Conservation (phyloP, 2,888 invertebrate species). For the Drosophila neonasuta region DNA sequence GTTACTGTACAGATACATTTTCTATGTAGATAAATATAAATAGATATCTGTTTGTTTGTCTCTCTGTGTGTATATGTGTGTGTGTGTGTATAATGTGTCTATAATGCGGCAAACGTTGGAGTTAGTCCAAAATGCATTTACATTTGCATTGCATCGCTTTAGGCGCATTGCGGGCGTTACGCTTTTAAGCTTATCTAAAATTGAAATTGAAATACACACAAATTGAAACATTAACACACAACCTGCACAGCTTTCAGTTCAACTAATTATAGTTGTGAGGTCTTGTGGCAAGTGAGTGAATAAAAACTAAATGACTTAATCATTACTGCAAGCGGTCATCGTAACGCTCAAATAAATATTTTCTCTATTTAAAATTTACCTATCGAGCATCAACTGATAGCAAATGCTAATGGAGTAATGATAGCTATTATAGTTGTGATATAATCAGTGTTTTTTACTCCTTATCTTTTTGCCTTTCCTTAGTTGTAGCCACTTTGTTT, state of each 20-base stretch:
- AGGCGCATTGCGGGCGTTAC: slow-evolving; percentile 69
- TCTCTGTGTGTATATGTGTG: too few relatives aligned
- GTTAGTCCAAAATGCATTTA: slow-evolving; percentile 66
- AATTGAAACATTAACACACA: slow-evolving; percentile 21
- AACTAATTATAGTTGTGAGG: slow-evolving; percentile 28
- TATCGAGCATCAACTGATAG: background rate
- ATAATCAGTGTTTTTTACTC: too few relatives aligned
- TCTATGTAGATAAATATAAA: slow-evolving; percentile 7
- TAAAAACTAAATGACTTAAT: background rate
- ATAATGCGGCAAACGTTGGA: slow-evolving; percentile 72
- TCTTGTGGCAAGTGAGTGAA: background rate
- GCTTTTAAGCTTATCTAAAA: slow-evolving; percentile 66
- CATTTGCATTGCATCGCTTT: slow-evolving; percentile 68
- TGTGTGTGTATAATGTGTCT: slow-evolving; percentile 29
- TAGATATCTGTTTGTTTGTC: slow-evolving; percentile 6
- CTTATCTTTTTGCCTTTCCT: too few relatives aligned
- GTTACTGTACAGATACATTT: slow-evolving; percentile 11
- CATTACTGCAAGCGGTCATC: too few relatives aligned
- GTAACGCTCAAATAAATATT: too few relatives aligned
- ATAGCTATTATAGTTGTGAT: too few relatives aligned
- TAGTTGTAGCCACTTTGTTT: background rate
- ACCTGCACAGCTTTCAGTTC: slow-evolving; percentile 19
- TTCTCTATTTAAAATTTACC: too few relatives aligned
- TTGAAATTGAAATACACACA: slow-evolving; percentile 52
- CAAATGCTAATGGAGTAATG: too few relatives aligned